phyloP scores from a whole-genome alignment of 2,888 invertebrate species.

The Lasius fuliginosus region DNA sequence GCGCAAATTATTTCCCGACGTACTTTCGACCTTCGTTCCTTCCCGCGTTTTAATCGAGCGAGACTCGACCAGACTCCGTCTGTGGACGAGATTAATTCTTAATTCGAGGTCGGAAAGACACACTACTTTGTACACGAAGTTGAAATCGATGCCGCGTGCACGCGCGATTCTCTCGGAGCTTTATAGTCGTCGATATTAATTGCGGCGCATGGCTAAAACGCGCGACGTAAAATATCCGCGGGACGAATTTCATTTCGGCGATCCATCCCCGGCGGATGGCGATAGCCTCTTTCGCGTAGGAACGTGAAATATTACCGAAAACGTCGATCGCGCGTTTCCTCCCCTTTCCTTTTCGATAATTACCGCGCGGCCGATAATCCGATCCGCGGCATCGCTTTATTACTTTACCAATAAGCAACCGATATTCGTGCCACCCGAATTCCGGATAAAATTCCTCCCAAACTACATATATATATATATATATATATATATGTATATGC shows the following conservation, averaged over 20 bases:
- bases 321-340: conserved; percentile 57
- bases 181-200: conserved; percentile 51
- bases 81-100: conserved; percentile 33
- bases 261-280: conserved; percentile 15
- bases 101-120: conserved; percentile 25
- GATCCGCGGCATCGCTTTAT: conserved; percentile 59
- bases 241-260: conserved; percentile 44
- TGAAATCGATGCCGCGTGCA: conserved; percentile 47
- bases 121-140: conserved; percentile 37
- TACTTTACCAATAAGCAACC: conserved; percentile 55
- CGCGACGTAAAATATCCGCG: conserved; percentile 60
- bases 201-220: conserved; percentile 56
- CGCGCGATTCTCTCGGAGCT: conserved; percentile 39
- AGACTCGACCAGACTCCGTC: conserved; percentile 1
- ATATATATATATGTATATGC: not conserved
- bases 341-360: conserved; percentile 61
- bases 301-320: conserved; percentile 36
- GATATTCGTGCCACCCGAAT: conserved; percentile 53
- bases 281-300: conserved; percentile 35
- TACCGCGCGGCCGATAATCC: conserved; percentile 56
- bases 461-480: not conserved
- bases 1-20: conserved; percentile 37
- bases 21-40: not conserved
- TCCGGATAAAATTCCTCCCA: conserved; percentile 49
- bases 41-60: not conserved